Evolutionary conservation across 2,888 invertebrate species (phyloP).

Genomic region (Archips crataeganus): DNA sequence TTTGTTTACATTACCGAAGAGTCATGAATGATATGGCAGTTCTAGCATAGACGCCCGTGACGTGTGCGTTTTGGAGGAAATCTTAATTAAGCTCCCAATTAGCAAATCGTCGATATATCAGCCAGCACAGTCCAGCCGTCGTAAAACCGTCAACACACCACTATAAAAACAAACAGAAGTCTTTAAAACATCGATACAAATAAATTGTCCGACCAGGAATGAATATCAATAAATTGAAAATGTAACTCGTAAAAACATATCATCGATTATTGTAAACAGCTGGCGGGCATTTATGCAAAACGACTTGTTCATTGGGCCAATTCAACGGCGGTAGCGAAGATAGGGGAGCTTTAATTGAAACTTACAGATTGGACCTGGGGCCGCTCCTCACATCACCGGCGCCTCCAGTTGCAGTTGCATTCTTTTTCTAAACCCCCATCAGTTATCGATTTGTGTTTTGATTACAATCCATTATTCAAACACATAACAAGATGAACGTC

Average conservation of each 20-base stretch:
- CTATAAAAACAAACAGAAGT: slow-evolving; percentile 78
- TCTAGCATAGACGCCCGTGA: slow-evolving; percentile 35
- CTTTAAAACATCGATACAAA: slow-evolving; percentile 77
- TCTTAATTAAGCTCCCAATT: slow-evolving; percentile 61
- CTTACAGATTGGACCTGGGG: slow-evolving; percentile 55
- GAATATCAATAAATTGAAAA: slow-evolving; percentile 83
- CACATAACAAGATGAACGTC: slow-evolving; percentile 36
- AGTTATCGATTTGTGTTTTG: slow-evolving; percentile 44
- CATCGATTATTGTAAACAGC: slow-evolving; percentile 84
- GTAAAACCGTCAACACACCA: slow-evolving; percentile 66
- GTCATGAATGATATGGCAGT: slow-evolving; percentile 43
- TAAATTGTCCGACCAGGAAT: slow-evolving; percentile 79
- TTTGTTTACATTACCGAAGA: slow-evolving; percentile 50
- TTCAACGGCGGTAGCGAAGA: slow-evolving; percentile 79
- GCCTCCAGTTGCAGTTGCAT: slow-evolving; percentile 38
- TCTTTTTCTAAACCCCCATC: slow-evolving; percentile 40
- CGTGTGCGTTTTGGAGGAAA: slow-evolving; percentile 25
- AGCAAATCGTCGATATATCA: slow-evolving; percentile 59
- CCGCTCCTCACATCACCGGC: slow-evolving; percentile 43
- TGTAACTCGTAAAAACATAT: slow-evolving; percentile 82
- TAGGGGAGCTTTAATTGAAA: slow-evolving; percentile 69
- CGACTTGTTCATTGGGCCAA: slow-evolving; percentile 74
- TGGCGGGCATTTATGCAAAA: slow-evolving; percentile 83
- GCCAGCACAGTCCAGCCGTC: slow-evolving; percentile 55
- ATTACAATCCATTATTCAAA: slow-evolving; percentile 42